Conservation (phyloP, 2,797 vertebrate species). For the Danio kyathit region DNA sequence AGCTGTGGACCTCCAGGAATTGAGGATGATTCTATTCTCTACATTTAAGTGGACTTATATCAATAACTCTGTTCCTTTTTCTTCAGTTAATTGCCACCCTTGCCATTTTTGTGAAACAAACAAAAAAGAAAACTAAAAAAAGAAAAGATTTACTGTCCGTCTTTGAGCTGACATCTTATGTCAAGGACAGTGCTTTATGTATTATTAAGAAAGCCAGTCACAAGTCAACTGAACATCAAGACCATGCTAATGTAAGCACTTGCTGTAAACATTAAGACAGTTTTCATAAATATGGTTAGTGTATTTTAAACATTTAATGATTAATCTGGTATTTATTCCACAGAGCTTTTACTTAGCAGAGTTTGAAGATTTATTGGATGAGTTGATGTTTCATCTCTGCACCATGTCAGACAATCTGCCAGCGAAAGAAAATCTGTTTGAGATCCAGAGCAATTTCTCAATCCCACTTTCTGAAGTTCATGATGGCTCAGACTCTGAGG, state of each 20-base stretch:
- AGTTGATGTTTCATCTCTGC: constrained; percentile 79
- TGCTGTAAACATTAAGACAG: no score
- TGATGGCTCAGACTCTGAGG: constrained; percentile 61
- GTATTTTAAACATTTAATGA: background rate
- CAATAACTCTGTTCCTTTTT: background rate
- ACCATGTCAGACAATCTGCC: constrained; percentile 71
- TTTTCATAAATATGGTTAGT: no score
- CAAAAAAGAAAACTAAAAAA: constrained; percentile 65
- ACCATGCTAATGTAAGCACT: constrained; percentile 72
- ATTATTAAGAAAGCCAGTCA: constrained; percentile 59
- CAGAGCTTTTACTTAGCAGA: constrained; percentile 83
- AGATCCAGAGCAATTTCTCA: constrained; percentile 48
- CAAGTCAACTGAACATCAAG: constrained; percentile 40
- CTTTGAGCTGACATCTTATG: constrained; percentile 66
- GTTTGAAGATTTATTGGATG: constrained; percentile 82
- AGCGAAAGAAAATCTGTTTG: constrained; percentile 33
- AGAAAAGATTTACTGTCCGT: constrained; percentile 66
- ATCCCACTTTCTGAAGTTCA: constrained; percentile 1
- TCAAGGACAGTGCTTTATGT: constrained; percentile 56
- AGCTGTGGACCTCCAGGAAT: no score
- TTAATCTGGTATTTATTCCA: constrained; percentile 40
- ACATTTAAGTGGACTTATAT: background rate
- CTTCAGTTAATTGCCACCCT: constrained; percentile 69
- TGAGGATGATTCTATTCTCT: no score
- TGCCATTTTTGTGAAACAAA: constrained; percentile 63